phyloP scores from a whole-genome alignment of 2,888 invertebrate species.

The Cephus rjabovi region DNA sequence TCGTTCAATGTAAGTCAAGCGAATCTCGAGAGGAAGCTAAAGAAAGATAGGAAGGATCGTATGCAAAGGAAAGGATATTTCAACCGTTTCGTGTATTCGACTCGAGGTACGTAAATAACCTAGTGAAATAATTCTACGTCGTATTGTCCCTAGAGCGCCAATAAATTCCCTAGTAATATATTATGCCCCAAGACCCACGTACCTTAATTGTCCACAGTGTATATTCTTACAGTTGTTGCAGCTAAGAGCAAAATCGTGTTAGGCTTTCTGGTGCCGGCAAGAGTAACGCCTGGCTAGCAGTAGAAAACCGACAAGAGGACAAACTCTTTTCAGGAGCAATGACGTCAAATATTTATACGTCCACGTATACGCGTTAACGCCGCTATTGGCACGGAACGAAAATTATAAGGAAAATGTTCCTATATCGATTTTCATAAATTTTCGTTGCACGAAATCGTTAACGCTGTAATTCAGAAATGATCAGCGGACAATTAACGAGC shows the following conservation, averaged over 20 bases:
- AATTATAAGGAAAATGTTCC: not conserved
- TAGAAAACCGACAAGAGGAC: not conserved
- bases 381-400: not conserved
- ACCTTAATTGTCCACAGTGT: not conserved
- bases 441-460: not conserved
- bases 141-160: not conserved
- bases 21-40: not conserved
- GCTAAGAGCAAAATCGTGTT: slow-evolving; percentile 52
- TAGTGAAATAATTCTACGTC: not conserved
- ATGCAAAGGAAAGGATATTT: not conserved
- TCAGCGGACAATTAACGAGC: not conserved
- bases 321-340: not conserved
- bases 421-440: not conserved
- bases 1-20: not conserved
- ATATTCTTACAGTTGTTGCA: not conserved
- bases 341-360: not conserved
- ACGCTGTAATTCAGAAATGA: not conserved
- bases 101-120: not conserved
- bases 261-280: slow-evolving; percentile 33
- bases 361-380: not conserved
- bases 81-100: not conserved
- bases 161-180: not conserved
- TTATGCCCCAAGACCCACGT: not conserved
- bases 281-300: slow-evolving; percentile 5
- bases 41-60: not conserved